Conservation (phyloP, 2,888 invertebrate genomes). For the Pocota personata region DNA sequence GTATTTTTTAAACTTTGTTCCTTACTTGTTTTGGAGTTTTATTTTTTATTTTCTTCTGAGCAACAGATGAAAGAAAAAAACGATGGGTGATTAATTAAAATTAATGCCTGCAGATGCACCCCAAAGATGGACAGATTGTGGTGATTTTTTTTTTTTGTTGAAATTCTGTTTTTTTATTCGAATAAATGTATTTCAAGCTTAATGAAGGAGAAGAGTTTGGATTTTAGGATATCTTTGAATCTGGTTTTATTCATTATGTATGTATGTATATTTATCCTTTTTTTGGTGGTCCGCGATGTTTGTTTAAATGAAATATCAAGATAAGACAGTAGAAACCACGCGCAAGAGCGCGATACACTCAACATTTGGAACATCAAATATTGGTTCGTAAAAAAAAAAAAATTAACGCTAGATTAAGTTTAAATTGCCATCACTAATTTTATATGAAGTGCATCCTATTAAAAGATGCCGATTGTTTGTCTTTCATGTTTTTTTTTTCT, state of each 20-base stretch:
- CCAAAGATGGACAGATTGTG: constrained; percentile 71
- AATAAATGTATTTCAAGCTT: constrained; percentile 26
- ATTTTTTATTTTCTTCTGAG: constrained; percentile 38
- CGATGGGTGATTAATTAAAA: constrained; percentile 74
- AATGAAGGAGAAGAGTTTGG: constrained; percentile 34
- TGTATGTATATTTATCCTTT: constrained; percentile 5
- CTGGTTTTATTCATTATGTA: constrained; percentile 61
- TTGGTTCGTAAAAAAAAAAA: constrained; percentile 9
- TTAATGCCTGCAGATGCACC: constrained; percentile 74
- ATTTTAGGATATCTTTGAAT: constrained; percentile 43
- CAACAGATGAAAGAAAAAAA: constrained; percentile 61
- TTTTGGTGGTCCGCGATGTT: constrained; percentile 50
- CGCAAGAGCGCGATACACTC: not conserved
- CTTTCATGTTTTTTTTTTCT: too few relatives aligned
- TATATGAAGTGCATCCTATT: constrained; percentile 2
- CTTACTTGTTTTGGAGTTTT: constrained; percentile 54
- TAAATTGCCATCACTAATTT: constrained; percentile 42
- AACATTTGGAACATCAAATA: constrained; percentile 41
- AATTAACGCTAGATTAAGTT: constrained; percentile 46
- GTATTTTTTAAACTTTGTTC: constrained; percentile 18
- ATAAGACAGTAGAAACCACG: constrained; percentile 39
- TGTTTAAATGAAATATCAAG: constrained; percentile 54
- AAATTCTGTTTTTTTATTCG: not conserved
- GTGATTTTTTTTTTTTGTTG: constrained; percentile 27
- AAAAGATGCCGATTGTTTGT: constrained; percentile 63